A percentile compares a stretch with the other conserved stretches of the same genome.
Conservation (phyloP, 2,113 vertebrate genomes). For the Brachionichthys hirsutus region DNA sequence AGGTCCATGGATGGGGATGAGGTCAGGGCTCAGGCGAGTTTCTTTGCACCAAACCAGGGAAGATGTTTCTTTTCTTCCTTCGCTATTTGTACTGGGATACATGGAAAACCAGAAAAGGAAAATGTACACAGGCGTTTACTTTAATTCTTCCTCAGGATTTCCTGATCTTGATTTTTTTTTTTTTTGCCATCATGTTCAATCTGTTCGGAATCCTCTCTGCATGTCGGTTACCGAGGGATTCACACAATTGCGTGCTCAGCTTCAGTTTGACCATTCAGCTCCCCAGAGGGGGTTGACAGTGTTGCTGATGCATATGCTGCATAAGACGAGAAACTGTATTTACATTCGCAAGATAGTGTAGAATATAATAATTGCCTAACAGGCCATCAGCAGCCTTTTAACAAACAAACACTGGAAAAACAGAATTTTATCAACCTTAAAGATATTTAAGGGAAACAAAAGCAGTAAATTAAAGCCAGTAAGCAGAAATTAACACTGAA, state of each 20-base stretch:
- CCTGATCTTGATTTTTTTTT: not conserved
- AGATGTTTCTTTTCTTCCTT: not conserved
- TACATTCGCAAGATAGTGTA: too few relatives aligned
- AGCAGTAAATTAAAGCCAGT: too few relatives aligned
- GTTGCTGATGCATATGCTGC: slow-evolving; percentile 27
- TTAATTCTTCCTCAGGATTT: too few relatives aligned
- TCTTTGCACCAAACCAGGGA: not conserved
- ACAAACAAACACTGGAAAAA: too few relatives aligned
- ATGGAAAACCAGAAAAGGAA: too few relatives aligned
- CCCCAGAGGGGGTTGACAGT: slow-evolving; percentile 18
- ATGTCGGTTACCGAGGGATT: not conserved
- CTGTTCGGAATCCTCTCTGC: not conserved
- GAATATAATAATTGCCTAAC: too few relatives aligned
- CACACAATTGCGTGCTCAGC: slow-evolving; percentile 53
- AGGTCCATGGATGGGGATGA: not conserved
- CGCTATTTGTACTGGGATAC: too few relatives aligned
- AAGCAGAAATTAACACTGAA: too few relatives aligned
- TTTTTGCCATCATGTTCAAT: not conserved
- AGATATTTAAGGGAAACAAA: too few relatives aligned
- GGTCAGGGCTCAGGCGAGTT: not conserved
- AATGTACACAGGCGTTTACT: too few relatives aligned
- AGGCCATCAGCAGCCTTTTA: too few relatives aligned
- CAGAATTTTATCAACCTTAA: too few relatives aligned
- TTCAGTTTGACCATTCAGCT: not conserved
- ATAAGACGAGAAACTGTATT: not conserved